Percentiles rank a stretch among this genome's conserved stretches.
Evolutionary conservation across 2,888 invertebrate genomes (phyloP).

Genomic region (Celastrina argiolus): DNA sequence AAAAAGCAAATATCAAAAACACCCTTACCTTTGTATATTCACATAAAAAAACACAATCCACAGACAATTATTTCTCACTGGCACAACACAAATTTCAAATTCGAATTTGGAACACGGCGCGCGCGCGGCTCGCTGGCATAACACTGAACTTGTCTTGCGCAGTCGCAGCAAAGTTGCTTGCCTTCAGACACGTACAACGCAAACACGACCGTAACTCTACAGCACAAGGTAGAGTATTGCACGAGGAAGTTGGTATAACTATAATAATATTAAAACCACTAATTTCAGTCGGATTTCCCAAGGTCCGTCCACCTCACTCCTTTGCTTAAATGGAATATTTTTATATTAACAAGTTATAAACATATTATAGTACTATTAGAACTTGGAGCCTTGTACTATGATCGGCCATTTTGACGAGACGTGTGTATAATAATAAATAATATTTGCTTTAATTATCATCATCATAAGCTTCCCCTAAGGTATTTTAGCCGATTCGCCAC

Average conservation of each 20-base stretch:
- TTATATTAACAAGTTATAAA: neutral
- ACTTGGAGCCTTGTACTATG: neutral
- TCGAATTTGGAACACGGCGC: conserved; percentile 41
- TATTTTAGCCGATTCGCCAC: no score
- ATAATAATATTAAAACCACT: conserved; percentile 21
- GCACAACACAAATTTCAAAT: conserved; percentile 41
- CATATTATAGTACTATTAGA: neutral
- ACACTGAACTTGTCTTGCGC: conserved; percentile 67
- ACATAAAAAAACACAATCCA: conserved; percentile 30
- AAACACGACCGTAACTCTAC: conserved; percentile 23
- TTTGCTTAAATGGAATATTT: conserved; percentile 5
- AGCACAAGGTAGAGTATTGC: neutral
- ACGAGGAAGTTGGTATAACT: neutral
- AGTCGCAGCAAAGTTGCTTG: conserved; percentile 41
- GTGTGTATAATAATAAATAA: no score
- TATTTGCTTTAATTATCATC: no score
- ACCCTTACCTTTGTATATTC: conserved; percentile 3
- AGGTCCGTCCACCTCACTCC: conserved; percentile 14
- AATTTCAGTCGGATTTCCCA: conserved; percentile 22
- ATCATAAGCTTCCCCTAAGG: no score
- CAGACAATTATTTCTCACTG: conserved; percentile 31
- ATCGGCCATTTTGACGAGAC: neutral
- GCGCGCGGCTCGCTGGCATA: conserved; percentile 47
- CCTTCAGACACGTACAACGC: conserved; percentile 41
- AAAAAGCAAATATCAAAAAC: neutral